These are phyloP conservation scores for Cyprinus carpio DNA, from an alignment of 2,113 vertebrate genomes.

Conservation along the genomic window DNA sequence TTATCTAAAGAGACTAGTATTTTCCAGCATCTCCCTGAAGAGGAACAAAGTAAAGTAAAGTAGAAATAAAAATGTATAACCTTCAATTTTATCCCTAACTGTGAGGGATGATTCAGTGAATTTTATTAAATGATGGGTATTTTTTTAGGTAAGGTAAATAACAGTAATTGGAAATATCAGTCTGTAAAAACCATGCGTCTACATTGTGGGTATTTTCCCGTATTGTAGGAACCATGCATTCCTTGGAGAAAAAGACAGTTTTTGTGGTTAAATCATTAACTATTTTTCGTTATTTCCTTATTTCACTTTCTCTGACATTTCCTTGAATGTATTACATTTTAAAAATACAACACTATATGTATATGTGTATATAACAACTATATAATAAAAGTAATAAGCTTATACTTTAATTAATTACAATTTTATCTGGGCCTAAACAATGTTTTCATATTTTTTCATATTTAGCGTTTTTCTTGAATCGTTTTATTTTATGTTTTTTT, in stretches of 20 bases:
- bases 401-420: background rate
- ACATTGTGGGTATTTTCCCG: background rate
- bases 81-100: no score
- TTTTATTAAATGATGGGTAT: no score
- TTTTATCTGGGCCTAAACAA: background rate
- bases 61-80: no score
- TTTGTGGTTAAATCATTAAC: background rate
- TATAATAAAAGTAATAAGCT: background rate
- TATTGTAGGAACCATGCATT: background rate
- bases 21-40: no score
- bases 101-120: no score
- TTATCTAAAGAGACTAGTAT: no score
- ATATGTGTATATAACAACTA: background rate
- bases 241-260: background rate
- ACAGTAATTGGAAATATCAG: background rate
- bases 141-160: background rate
- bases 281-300: background rate
- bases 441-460: background rate
- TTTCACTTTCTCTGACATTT: background rate
- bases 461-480: background rate
- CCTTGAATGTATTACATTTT: background rate
- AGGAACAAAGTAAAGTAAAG: no score
- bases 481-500: background rate
- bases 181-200: background rate
- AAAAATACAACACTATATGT: background rate